Base-by-base conservation (phyloP, 2,888 invertebrate species). In the Oscheius sp. region DNA sequence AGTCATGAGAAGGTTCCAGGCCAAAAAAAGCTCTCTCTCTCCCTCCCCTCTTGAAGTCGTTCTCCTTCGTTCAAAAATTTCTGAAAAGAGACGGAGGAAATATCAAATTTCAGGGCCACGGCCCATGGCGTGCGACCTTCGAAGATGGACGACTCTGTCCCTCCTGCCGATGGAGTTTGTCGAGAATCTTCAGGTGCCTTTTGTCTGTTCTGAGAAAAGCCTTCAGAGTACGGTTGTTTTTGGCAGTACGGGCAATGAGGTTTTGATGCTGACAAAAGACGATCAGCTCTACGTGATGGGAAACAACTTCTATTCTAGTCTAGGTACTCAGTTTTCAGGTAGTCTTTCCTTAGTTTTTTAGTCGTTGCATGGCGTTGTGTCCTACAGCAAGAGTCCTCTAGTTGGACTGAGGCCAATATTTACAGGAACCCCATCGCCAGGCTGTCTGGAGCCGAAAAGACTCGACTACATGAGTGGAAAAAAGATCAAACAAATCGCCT, bases 71-170 rank as follows among this genome's bases (percentile, higher is more conserved):
- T 8, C n/a, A 12, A 27, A 29, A 53, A 48, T 20, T 15, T 15
- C n/a, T 3, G 23, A 48, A 23, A 12, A 12, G 48, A n/a, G 12
- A 25, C 17, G 48, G 25, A 12, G 29, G 31, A 34, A 55, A 55
- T 55, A 55, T 55, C 55, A 55, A 55, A 37, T 55, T 55, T 33
- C 55, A 55, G 55, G 55, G 55, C 55, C 37, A 10, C 55, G 55
- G 61, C 45, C 61, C 45, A 69, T 73, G n/a, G n/a, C n/a, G 71
- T 66, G 66, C 45, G 72, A 79, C 58, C 72, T 90, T n/a, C 88
- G 87, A 69, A 90, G 90, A 72, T 91, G 91, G 91, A 89, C 90
- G 5, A 89, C 91, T 42, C 90, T 91, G 76, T 90, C 89, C 73
- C 86, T 90, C 2, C 79, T 91, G 34, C 88, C 89, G 15, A 86